Conservation (phyloP, 2,888 invertebrate genomes). For the Luperina testacea region DNA sequence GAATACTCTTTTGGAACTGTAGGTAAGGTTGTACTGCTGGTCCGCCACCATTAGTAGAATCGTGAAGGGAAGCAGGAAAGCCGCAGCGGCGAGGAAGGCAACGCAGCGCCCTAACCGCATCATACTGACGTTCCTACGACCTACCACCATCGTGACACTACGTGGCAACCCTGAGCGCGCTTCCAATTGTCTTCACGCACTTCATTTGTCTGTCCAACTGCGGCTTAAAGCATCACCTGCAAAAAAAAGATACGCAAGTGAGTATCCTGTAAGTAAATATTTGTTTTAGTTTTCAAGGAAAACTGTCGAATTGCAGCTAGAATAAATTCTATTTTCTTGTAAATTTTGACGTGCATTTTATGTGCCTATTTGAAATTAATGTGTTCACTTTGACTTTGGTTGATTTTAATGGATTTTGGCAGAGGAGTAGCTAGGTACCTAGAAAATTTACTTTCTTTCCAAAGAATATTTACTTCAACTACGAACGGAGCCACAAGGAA, state of each 20-base stretch:
- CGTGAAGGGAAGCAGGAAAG: slow-evolving; percentile 90
- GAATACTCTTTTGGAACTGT: slow-evolving; percentile 86
- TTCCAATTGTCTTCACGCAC: slow-evolving; percentile 52
- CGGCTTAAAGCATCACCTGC: slow-evolving; percentile 36
- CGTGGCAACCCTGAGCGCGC: slow-evolving; percentile 34
- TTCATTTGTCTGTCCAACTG: slow-evolving; percentile 49
- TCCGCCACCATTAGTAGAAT: slow-evolving; percentile 91
- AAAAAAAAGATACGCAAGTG: slow-evolving; percentile 7
- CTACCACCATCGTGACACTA: slow-evolving; percentile 72
- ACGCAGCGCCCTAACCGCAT: slow-evolving; percentile 90
- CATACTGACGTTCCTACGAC: slow-evolving; percentile 85
- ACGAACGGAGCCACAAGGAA: background rate
- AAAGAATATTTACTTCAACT: background rate
- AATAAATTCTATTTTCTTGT: background rate
- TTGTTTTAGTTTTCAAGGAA: background rate
- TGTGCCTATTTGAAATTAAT: background rate
- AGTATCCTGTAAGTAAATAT: background rate
- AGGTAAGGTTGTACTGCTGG: slow-evolving; percentile 90
- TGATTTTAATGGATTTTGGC: background rate
- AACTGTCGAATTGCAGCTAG: background rate
- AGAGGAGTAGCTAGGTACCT: background rate
- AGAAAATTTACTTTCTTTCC: background rate
- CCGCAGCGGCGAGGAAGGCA: slow-evolving; percentile 91
- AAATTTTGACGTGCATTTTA: background rate
- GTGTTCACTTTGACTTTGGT: background rate